Percentiles rank a stretch among this genome's conserved stretches.
These are phyloP conservation scores for Zosterops hypoxanthus DNA, from an alignment of 2,113 vertebrate genomes.

Conservation along the genomic window DNA sequence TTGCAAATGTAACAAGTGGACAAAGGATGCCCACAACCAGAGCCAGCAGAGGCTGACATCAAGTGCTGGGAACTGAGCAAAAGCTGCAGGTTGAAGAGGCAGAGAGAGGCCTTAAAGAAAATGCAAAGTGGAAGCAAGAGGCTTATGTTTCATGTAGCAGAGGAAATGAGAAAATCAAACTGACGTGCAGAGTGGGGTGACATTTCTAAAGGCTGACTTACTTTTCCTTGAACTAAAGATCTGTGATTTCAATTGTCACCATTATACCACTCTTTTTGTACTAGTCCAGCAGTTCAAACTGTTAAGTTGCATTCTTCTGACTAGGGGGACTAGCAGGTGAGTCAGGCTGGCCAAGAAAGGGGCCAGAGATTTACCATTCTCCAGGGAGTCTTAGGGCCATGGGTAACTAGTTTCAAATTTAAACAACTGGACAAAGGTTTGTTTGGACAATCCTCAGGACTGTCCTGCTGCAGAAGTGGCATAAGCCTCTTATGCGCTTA, in stretches of 20 bases:
- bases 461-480: background rate
- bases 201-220: background rate
- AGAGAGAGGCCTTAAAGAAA: background rate
- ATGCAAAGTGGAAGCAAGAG: background rate
- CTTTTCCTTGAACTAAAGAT: background rate
- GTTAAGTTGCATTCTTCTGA: background rate
- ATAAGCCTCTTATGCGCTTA: background rate
- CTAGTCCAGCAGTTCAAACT: background rate
- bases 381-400: background rate
- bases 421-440: background rate
- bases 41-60: background rate
- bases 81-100: background rate
- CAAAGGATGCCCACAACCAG: background rate
- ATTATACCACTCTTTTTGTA: background rate
- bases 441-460: background rate
- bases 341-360: background rate
- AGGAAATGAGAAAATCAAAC: background rate
- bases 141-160: background rate
- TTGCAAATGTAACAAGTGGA: background rate
- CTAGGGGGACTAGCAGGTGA: background rate
- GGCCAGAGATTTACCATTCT: background rate
- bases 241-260: background rate
- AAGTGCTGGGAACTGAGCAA: background rate
- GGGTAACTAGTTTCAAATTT: background rate
- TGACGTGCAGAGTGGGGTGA: background rate